phyloP scores from a whole-genome alignment of 2,797 vertebrate species.

The Enteromius thamalakanensis region DNA sequence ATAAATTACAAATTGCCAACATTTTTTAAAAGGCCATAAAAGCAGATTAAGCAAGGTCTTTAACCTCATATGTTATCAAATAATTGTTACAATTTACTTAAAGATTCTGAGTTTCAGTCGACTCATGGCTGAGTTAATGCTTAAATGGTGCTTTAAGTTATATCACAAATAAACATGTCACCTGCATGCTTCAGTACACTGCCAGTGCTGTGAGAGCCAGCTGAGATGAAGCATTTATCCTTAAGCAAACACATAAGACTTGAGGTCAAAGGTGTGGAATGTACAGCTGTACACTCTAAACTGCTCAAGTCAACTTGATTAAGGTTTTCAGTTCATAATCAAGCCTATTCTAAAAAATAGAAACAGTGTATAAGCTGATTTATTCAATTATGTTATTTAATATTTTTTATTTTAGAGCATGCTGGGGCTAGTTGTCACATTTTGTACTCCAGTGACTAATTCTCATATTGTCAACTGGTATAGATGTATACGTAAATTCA shows the following conservation, averaged over 20 bases:
- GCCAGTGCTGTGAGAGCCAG: slow-evolving; percentile 12
- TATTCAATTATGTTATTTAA: not conserved
- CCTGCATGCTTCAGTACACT: slow-evolving; percentile 18
- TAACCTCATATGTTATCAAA: not conserved
- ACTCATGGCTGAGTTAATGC: not conserved
- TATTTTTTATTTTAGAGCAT: not conserved
- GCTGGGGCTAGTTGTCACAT: not conserved
- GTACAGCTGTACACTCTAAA: slow-evolving; percentile 41
- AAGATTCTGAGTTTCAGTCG: not conserved
- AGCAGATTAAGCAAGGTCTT: not conserved
- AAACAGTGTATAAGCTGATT: not conserved
- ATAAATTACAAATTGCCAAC: not conserved
- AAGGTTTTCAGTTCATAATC: slow-evolving; percentile 17
- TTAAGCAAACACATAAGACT: slow-evolving; percentile 28
- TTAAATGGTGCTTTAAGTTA: slow-evolving; percentile 28
- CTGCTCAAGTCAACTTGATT: slow-evolving; percentile 15
- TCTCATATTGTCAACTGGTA: not conserved
- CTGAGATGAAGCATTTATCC: slow-evolving; percentile 40
- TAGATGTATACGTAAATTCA: not conserved
- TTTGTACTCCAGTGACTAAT: not conserved
- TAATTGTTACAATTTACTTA: slow-evolving; percentile 5
- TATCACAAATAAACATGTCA: slow-evolving; percentile 23
- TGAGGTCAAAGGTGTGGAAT: slow-evolving; percentile 45
- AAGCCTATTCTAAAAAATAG: not conserved
- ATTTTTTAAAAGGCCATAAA: not conserved